Evolutionary conservation across 2,888 invertebrate species (phyloP).

Genomic region (Limnephilus marmoratus): DNA sequence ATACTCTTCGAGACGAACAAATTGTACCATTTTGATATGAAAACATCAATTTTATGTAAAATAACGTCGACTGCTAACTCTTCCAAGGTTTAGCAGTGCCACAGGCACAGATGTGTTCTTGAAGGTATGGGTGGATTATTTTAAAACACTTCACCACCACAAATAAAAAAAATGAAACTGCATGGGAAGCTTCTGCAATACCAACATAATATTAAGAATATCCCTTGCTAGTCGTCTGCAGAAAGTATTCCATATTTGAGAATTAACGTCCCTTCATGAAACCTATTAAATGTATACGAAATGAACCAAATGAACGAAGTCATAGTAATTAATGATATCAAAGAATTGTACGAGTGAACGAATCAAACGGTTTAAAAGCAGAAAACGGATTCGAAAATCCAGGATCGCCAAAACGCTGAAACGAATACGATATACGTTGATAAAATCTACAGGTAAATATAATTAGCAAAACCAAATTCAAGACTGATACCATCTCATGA

Average conservation of each 20-base stretch:
- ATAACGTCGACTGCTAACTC: neutral
- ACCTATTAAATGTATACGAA: neutral
- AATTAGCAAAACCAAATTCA: neutral
- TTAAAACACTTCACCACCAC: neutral
- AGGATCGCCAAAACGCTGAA: neutral
- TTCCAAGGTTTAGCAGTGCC: neutral
- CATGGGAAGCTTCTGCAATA: neutral
- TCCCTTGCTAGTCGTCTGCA: neutral
- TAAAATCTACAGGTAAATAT: neutral
- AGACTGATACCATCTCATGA: neutral
- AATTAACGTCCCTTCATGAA: neutral
- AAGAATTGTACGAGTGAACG: neutral
- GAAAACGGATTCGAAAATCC: neutral
- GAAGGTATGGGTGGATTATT: neutral
- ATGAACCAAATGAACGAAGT: no score
- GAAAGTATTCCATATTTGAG: neutral
- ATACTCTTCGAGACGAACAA: no score
- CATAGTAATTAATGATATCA: neutral
- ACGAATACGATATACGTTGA: neutral
- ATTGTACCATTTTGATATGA: no score
- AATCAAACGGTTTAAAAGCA: no score
- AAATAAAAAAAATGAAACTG: no score
- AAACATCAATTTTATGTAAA: neutral
- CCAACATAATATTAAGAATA: neutral
- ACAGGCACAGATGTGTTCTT: neutral